phyloP scores from a whole-genome alignment of 2,797 vertebrate genomes.

The Pogonophryne albipinna region DNA sequence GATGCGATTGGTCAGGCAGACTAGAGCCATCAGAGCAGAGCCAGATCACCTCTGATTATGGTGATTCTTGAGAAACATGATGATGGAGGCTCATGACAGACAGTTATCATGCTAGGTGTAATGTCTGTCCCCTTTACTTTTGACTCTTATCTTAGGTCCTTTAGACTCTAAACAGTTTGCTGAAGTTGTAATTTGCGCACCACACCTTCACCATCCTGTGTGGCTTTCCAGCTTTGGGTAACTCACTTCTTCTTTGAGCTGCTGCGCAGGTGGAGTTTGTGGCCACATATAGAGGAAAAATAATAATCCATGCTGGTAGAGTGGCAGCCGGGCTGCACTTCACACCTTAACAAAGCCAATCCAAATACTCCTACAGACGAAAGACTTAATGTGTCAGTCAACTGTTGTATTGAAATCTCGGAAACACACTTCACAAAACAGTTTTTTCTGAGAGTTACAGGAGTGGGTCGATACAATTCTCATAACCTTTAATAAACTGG shows the following conservation, averaged over 20 bases:
- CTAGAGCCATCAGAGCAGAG: constrained; percentile 51
- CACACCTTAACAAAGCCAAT: constrained; percentile 47
- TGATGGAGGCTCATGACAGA: constrained; percentile 31
- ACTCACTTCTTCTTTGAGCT: constrained; percentile 39
- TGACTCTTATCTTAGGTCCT: constrained; percentile 37
- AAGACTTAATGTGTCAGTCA: constrained; percentile 11
- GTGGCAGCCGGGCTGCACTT: constrained; percentile 42
- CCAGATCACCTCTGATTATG: constrained; percentile 70
- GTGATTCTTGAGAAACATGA: constrained; percentile 65
- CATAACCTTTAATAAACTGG: not conserved
- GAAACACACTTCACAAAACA: not conserved
- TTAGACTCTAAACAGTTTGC: constrained; percentile 51
- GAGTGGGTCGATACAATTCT: constrained; percentile 8
- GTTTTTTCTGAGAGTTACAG: not conserved
- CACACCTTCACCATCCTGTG: constrained; percentile 56
- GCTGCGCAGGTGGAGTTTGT: constrained; percentile 45
- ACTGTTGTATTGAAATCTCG: constrained; percentile 10
- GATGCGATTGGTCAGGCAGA: constrained; percentile 68
- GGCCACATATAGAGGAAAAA: constrained; percentile 8
- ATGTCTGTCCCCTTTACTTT: constrained; percentile 54
- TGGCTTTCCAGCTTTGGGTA: constrained; percentile 28
- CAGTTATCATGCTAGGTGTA: constrained; percentile 27
- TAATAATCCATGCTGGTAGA: constrained; percentile 37
- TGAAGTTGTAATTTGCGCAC: constrained; percentile 40
- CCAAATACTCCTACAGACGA: constrained; percentile 15